Evolutionary conservation across 1,140 invertebrate species (phyloP).

Genomic region (Cylas formicarius): DNA sequence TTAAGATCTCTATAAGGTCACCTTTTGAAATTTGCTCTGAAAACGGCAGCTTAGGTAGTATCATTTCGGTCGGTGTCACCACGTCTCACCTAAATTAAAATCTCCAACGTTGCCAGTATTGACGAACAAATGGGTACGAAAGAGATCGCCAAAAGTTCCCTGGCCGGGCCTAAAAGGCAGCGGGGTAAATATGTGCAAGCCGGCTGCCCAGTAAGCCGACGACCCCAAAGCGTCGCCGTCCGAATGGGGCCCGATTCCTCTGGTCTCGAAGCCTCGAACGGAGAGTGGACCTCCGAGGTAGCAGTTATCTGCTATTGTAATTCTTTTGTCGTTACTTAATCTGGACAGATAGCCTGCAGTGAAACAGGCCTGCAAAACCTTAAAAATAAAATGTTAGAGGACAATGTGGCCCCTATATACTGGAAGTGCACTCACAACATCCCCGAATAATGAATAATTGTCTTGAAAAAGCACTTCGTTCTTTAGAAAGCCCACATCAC

Average conservation of each 20-base stretch:
- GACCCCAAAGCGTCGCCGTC: slow-evolving; percentile 61
- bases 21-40: slow-evolving; percentile 13
- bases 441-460: slow-evolving; percentile 60
- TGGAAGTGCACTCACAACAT: slow-evolving; percentile 52
- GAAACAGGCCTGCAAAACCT: slow-evolving; percentile 69
- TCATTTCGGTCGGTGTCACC: background rate
- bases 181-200: slow-evolving; percentile 74
- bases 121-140: slow-evolving; percentile 75
- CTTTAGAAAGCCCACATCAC: slow-evolving; percentile 78
- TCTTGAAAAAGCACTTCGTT: slow-evolving; percentile 71
- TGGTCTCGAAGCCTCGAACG: slow-evolving; percentile 72
- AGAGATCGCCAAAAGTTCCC: slow-evolving; percentile 69
- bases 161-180: slow-evolving; percentile 72
- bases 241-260: slow-evolving; percentile 72
- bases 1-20: slow-evolving; percentile 37
- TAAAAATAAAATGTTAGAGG: slow-evolving; percentile 22
- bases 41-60: background rate
- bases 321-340: slow-evolving; percentile 54
- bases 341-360: slow-evolving; percentile 62
- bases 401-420: background rate
- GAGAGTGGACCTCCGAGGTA: slow-evolving; percentile 81
- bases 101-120: slow-evolving; percentile 73
- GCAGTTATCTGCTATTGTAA: slow-evolving; percentile 69
- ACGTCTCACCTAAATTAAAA: slow-evolving; percentile 23
- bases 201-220: slow-evolving; percentile 68